Evolutionary conservation across 2,888 invertebrate species (phyloP), one percentile per base, ranked within the genome.

Genomic region (Philaethria dido): DNA sequence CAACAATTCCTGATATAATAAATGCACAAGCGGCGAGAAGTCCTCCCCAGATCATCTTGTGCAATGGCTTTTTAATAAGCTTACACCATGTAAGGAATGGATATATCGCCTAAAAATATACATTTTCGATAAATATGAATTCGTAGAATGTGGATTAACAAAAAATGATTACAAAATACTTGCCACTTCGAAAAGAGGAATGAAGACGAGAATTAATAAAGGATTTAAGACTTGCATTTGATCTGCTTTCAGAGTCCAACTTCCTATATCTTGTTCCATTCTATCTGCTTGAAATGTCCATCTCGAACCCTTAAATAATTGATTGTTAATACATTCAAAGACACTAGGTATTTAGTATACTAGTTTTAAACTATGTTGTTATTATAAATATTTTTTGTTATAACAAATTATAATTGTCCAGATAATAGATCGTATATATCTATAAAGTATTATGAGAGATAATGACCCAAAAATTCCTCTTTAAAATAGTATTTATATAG

Each of bases 221-320:
- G 98, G 98, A 89, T 98, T 99, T 2, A 98, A 86, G 68, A 98
- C 96, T 93, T 98, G 98, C 95, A 99, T 96, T 87, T 99, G 99
- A 89, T 99, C 99, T 0, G 99, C 98, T 75, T 98, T 96, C 18
- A 98, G 88, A 0, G 94, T 93, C 87, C 94, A 96, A 62, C 93
- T 92, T 0, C 96, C 96, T 67, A 98, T 92, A 70, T 95, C 93
- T 25, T 98, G 98, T 76, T 96, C 93, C 98, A 99, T 98, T 73
- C 96, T 94, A 13, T 95, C 95, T 0, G 98, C 98, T 93, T 98
- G 98, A 86, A 98, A 96, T 0, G 98, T 97, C 98, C 98, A 98
- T 69, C 97, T 94, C 0, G 98, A 98, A 20, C 97, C 98, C 94
- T 96, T 73, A 16, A 48, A 47, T n/a, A 33, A 14, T 20, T 3